Evolutionary conservation across 2,888 invertebrate genomes (phyloP).

Genomic region (Protula sp.): DNA sequence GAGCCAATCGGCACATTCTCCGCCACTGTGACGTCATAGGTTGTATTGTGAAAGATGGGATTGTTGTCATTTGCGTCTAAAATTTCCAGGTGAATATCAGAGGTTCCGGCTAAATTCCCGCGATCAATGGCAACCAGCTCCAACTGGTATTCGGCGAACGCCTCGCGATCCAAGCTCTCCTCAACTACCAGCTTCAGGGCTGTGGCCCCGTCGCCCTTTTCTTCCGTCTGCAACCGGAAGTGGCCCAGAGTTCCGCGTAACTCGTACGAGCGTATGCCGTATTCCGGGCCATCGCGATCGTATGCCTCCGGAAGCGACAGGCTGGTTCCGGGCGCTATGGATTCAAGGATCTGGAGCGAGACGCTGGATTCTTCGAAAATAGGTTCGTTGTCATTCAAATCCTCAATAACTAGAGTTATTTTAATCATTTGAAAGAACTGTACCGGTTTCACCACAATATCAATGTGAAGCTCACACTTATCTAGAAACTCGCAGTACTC

Average conservation of each 20-base stretch:
- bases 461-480: conserved; percentile 13
- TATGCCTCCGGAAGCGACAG: conserved; percentile 14
- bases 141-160: conserved; percentile 13
- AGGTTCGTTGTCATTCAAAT: conserved; percentile 26
- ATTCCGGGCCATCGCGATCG: conserved; percentile 21
- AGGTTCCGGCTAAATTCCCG: conserved; percentile 2
- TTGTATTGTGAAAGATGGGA: not conserved
- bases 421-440: conserved; percentile 19
- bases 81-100: not conserved
- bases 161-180: conserved; percentile 22
- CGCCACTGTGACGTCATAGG: not conserved
- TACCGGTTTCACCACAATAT: conserved; percentile 18
- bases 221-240: conserved; percentile 12
- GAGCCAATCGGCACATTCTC: not conserved
- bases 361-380: conserved; percentile 12
- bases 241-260: conserved; percentile 1
- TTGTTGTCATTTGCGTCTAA: not conserved
- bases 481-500: conserved; percentile 13
- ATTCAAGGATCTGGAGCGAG: conserved; percentile 19
- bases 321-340: conserved; percentile 17
- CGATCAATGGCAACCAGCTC: conserved; percentile 22
- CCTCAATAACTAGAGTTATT: conserved; percentile 16
- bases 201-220: conserved; percentile 10
- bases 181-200: conserved; percentile 18
- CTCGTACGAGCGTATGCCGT: conserved; percentile 15